Evolutionary conservation across 2,113 vertebrate genomes (phyloP).

Genomic region (Muntiacus muntjak): DNA sequence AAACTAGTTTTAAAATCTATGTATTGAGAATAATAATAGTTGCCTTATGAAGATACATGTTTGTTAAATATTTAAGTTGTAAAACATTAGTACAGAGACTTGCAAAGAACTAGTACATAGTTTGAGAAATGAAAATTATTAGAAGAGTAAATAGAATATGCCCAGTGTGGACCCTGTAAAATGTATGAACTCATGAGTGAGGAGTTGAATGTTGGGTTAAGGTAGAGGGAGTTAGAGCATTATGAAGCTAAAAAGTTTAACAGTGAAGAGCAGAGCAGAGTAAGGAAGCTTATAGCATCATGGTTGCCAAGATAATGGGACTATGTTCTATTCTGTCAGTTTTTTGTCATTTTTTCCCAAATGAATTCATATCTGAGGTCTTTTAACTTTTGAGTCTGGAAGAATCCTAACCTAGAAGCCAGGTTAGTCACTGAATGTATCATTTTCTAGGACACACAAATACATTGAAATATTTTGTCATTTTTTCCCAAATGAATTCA

Average conservation of each 20-base stretch:
- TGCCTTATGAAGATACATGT: neutral
- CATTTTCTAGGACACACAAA: neutral
- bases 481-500: neutral
- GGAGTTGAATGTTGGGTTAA: neutral
- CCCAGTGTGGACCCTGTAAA: neutral
- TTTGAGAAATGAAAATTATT: neutral
- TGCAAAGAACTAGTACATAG: neutral
- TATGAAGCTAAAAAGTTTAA: neutral
- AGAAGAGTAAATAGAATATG: neutral
- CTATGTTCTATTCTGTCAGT: neutral
- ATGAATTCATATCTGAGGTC: neutral
- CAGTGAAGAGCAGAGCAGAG: neutral
- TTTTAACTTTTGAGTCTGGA: neutral
- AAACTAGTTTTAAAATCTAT: neutral
- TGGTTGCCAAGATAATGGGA: neutral
- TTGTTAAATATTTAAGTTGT: neutral
- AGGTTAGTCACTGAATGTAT: neutral
- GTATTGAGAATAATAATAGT: neutral
- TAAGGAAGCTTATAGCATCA: neutral
- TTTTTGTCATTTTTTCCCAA: neutral
- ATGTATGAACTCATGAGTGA: neutral
- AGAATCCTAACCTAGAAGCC: neutral
- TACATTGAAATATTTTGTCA: neutral
- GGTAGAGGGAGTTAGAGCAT: neutral
- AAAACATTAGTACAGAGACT: neutral